phyloP scores from a whole-genome alignment of 2,888 invertebrate genomes.

The Chorisops tibialis region DNA sequence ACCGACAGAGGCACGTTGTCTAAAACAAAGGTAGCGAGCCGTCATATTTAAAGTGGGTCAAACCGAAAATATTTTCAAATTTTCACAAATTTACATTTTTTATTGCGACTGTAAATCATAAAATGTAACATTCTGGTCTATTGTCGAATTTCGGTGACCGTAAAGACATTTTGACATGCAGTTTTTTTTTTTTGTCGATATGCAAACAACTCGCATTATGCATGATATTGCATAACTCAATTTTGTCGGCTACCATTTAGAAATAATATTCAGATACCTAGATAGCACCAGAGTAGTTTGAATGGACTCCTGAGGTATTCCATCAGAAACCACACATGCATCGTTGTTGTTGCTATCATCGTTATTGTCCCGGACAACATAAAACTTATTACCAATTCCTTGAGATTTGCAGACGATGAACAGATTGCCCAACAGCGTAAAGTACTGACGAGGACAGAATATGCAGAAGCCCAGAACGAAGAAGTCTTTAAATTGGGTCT shows the following conservation, averaged over 20 bases:
- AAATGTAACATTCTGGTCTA: slow-evolving; percentile 6
- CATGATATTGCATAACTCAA: background rate
- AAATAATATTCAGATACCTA: background rate
- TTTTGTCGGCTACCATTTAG: background rate
- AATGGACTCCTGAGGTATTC: background rate
- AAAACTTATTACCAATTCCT: background rate
- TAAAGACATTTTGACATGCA: background rate
- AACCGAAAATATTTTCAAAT: slow-evolving; percentile 18
- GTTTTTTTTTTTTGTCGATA: background rate
- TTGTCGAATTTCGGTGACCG: background rate
- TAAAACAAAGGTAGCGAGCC: slow-evolving; percentile 12
- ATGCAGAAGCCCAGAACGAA: no score
- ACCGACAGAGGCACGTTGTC: slow-evolving; percentile 16
- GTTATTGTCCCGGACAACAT: background rate
- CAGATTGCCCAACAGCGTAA: background rate
- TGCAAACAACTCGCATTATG: background rate
- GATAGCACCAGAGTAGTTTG: background rate
- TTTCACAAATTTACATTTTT: slow-evolving; percentile 23
- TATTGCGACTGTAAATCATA: slow-evolving; percentile 15
- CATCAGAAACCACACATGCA: background rate
- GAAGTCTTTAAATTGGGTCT: slow-evolving; percentile 8
- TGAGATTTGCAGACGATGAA: background rate
- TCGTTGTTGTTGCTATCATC: no score
- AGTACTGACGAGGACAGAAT: background rate
- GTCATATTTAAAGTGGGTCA: slow-evolving; percentile 20